Conservation (phyloP, 2,888 invertebrate genomes). For the Eupithecia tripunctaria region DNA sequence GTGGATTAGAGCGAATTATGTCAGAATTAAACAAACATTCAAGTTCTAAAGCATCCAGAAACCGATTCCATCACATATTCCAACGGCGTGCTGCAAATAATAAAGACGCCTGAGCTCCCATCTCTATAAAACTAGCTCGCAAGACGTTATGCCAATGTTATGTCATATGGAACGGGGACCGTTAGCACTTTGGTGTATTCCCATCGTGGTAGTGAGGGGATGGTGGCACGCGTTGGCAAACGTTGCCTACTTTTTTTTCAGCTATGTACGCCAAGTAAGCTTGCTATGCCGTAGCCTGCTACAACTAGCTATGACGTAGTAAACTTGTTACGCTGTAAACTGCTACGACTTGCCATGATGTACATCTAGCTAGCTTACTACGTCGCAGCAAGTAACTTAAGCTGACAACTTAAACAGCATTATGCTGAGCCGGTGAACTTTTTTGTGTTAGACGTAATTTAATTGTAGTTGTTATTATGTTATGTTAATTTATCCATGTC, state of each 20-base stretch:
- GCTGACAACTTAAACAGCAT: too few relatives aligned
- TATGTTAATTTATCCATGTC: too few relatives aligned
- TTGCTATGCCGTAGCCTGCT: not conserved
- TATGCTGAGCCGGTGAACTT: too few relatives aligned
- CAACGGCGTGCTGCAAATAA: slow-evolving; percentile 30
- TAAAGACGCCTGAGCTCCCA: slow-evolving; percentile 35
- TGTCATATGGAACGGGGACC: slow-evolving; percentile 51
- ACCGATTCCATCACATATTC: slow-evolving; percentile 30
- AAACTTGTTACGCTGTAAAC: not conserved
- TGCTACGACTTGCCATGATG: too few relatives aligned
- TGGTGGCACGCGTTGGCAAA: not conserved
- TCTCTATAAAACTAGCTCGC: slow-evolving; percentile 46
- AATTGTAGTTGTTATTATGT: too few relatives aligned
- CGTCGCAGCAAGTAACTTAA: not conserved
- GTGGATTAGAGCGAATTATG: not conserved
- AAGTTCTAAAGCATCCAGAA: not conserved
- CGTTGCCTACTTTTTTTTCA: not conserved
- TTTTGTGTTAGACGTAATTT: too few relatives aligned
- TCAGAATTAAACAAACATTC: slow-evolving; percentile 1
- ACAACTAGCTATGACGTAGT: not conserved
- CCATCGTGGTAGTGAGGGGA: slow-evolving; percentile 40
- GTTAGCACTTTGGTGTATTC: slow-evolving; percentile 63
- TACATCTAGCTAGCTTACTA: not conserved
- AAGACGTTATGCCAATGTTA: slow-evolving; percentile 47
- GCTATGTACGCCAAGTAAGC: not conserved